Base-by-base conservation (phyloP, 2,113 vertebrate genomes). In the Mesocricetus auratus region DNA sequence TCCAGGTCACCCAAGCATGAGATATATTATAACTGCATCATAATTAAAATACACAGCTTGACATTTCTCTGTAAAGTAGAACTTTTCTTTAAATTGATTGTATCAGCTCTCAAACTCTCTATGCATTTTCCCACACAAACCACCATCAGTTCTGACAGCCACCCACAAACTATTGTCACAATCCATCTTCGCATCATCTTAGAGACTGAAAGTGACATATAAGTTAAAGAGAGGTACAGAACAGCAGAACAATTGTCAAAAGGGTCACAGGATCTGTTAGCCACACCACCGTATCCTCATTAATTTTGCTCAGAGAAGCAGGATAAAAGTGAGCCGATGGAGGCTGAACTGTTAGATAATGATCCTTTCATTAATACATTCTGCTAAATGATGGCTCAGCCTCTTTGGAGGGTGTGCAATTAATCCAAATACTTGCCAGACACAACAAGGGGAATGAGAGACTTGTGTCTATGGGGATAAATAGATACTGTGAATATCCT, bases 371-470 rank as follows among this genome's bases (percentile, higher is more conserved):
- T 95, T 95, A 95, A 93, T 79, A 83, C 83, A 73, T 94, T 91
- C 73, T 89, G 94, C 97, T 98, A 97, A 93, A 94, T 95, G 94
- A 12, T 19, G 83, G 94, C 71, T 96, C 94, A 97, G 96, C 91
- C 71, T 94, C 92, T 95, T 90, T 58, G 94, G 95, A 94, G 60
- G 91, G 93, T 74, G 22, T 74, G 81, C 93, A 97, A 97, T 98
- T 98, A 98, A 97, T 97, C 93, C 42, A 0, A 0, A 69, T 64
- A 97, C 97, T 1, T 97, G 92, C 96, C 98, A 98, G 98, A 95
- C 94, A 97, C 95, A 98, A 97, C 89, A 95, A 97, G 74, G 68
- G 53, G 79, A 47, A 53, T 96, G 82, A 97, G 93, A 96, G 71
- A 58, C 92, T 97, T n/a, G 3, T 93, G 74, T 73, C 88, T 95